A percentile compares a stretch with the other conserved stretches of the same genome.
These are phyloP conservation scores for Atta texana DNA, from an alignment of 1,140 invertebrate species.

Conservation along the genomic window DNA sequence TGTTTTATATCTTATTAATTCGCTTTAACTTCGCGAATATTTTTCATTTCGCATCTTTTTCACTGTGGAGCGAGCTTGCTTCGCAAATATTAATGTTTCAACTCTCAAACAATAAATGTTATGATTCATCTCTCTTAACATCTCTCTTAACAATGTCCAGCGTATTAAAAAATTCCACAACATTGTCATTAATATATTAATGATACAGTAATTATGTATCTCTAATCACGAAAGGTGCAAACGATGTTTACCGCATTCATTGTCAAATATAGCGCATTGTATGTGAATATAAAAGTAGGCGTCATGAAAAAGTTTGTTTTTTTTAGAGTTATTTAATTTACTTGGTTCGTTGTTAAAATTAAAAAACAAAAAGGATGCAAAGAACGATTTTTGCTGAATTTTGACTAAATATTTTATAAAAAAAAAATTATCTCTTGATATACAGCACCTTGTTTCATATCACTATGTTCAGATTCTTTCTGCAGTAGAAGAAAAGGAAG, in stretches of 20 bases:
- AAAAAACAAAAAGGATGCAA: not conserved
- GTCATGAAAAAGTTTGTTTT: not conserved
- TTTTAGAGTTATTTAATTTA: not conserved
- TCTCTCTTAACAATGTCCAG: not conserved
- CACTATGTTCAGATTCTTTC: not conserved
- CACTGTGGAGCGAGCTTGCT: not conserved
- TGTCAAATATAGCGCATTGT: not conserved
- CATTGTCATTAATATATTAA: not conserved
- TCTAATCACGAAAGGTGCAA: not conserved
- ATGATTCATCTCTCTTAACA: not conserved
- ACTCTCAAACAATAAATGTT: too few relatives aligned
- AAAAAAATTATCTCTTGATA: not conserved
- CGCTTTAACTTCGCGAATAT: not conserved
- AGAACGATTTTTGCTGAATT: not conserved
- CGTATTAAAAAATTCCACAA: not conserved
- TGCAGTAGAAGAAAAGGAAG: not conserved
- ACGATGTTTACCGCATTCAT: not conserved
- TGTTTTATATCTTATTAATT: not conserved
- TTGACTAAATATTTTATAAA: not conserved
- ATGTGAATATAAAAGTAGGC: not conserved
- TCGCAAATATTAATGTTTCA: not conserved
- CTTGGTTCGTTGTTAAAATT: not conserved
- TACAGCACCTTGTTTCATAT: constrained; percentile 39
- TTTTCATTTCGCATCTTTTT: not conserved
- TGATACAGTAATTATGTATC: not conserved